Evolutionary conservation across 2,888 invertebrate genomes (phyloP), one percentile per base, ranked within the genome.

Genomic region (Xanthostigma xanthostigma): DNA sequence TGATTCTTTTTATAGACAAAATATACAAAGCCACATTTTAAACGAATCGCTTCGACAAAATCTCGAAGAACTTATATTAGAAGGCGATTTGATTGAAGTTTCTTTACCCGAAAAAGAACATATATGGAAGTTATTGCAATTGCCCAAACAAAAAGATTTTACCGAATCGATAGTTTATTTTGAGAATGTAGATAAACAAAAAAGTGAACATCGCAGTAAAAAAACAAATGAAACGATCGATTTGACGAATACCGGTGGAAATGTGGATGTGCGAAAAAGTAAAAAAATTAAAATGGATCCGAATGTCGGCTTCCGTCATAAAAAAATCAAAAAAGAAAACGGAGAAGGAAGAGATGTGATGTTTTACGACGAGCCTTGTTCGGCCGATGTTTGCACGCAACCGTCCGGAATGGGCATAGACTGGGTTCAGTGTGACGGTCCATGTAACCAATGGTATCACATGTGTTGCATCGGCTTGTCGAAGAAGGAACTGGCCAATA

Each of bases 51-150:
- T 27, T 27, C 27, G 27, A 27, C 27, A 27, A 27, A 27, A 27
- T 27, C 27, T 27, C 6, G 27, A 27, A 27, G 81, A 84, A 50
- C 69, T 90, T 41, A 81, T 90, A 81, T 76, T 90, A 72, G 88
- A 90, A 60, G 90, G 88, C 0, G 88, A 89, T 60, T 65, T 91
- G 47, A 67, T 91, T 3, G 90, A 91, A 70, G 84, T 84, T 57
- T 70, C 79, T 0, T 64, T 89, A 8, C 87, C 88, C 56, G 89
- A 90, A 67, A 84, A 85, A 9, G 72, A 74, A 49, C 78, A 81
- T 54, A 73, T 90, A 53, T 83, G 82, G 81, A 70, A 75, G 46
- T 74, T 84, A 44, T 63, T 81, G 13, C 75, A 75, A 61, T 73
- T 76, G 38, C 70, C 75, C 35, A 71, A 71, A 27, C 6, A 27